These are phyloP conservation scores for Anguilla marmorata DNA, from an alignment of 2,797 vertebrate genomes.

Conservation along the genomic window DNA sequence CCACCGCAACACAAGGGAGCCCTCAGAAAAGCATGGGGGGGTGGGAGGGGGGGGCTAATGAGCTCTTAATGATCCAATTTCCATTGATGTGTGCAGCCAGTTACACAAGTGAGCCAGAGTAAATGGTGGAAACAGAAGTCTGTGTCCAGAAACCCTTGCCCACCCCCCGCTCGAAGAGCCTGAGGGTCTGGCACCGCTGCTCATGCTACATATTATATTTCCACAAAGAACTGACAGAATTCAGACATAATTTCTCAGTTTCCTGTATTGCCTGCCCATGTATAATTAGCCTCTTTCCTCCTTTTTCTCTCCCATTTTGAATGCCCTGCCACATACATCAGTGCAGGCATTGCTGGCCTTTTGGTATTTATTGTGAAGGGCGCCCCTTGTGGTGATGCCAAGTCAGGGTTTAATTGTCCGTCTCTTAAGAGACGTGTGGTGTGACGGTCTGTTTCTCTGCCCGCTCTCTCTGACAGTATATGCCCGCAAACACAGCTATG, in stretches of 20 bases:
- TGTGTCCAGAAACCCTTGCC: not conserved
- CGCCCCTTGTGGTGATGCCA: not conserved
- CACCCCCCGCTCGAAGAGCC: not conserved
- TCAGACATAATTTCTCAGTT: not conserved
- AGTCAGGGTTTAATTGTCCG: not conserved
- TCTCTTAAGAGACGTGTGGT: not conserved
- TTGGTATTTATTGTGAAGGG: not conserved
- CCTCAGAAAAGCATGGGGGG: not conserved
- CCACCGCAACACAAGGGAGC: not conserved
- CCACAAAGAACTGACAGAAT: not conserved
- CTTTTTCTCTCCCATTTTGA: not conserved
- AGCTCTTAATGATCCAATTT: not conserved
- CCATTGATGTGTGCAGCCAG: not conserved
- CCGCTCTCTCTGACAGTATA: slow-evolving; percentile 71
- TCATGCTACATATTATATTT: not conserved
- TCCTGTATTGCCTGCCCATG: not conserved
- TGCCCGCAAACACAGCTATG: slow-evolving; percentile 84
- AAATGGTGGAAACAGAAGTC: not conserved
- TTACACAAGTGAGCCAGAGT: not conserved
- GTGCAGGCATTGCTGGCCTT: not conserved
- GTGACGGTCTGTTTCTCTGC: slow-evolving; percentile 36
- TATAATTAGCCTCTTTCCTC: not conserved
- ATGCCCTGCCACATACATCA: not conserved
- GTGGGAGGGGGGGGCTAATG: not conserved
- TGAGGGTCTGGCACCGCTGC: not conserved